phyloP scores from a whole-genome alignment of 2,888 invertebrate genomes.

The Rhabditoides inermis region DNA sequence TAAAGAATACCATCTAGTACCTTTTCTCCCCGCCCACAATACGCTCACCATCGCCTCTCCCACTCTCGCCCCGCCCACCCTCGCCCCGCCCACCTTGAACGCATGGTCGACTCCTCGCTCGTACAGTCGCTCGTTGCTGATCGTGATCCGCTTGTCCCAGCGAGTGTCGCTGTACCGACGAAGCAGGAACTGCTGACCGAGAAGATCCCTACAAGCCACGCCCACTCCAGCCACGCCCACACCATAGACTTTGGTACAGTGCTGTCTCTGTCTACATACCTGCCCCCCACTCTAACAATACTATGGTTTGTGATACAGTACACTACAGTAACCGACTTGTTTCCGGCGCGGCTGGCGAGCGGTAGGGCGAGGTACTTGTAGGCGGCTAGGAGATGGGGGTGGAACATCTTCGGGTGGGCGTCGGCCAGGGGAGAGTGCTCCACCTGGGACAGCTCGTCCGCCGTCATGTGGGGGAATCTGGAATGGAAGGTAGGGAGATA shows the following conservation, averaged over 20 bases:
- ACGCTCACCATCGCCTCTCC: no score
- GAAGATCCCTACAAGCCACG: no score
- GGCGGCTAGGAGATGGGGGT: conserved; percentile 53
- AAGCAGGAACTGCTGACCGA: conserved; percentile 52
- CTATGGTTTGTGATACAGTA: no score
- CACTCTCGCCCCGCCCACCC: no score
- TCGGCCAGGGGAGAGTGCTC: conserved; percentile 66
- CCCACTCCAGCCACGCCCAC: no score
- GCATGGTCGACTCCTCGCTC: conserved; percentile 26
- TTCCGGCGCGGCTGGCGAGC: conserved; percentile 49
- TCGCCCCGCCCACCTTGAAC: conserved; percentile 14
- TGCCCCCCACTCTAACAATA: no score
- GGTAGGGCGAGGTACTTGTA: conserved; percentile 56
- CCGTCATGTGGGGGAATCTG: conserved; percentile 87
- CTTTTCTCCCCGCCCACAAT: no score
- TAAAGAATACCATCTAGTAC: no score
- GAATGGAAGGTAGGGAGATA: not conserved
- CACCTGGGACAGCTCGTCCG: conserved; percentile 74
- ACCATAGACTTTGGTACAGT: no score
- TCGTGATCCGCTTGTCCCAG: conserved; percentile 55
- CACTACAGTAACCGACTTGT: conserved; percentile 22
- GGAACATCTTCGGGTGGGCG: conserved; percentile 51
- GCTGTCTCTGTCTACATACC: no score
- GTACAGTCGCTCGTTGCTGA: conserved; percentile 21
- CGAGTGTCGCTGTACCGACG: conserved; percentile 55